Evolutionary conservation across 2,113 vertebrate species (phyloP).

Genomic region (Struthidea cinerea): DNA sequence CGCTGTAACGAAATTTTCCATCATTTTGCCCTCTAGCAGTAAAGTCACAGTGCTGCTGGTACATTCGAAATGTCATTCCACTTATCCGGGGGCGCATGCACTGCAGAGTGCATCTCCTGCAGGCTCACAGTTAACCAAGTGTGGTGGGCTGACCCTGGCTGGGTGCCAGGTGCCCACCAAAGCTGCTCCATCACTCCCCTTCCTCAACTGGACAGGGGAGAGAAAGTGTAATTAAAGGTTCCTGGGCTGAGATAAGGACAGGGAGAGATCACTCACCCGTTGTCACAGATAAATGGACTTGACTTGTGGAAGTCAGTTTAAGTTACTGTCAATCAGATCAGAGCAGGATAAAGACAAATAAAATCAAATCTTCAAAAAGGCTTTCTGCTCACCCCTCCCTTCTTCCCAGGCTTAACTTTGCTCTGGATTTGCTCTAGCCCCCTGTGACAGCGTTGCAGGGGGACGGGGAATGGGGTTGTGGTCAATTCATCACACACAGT

Average conservation of each 20-base stretch:
- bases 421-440: background rate
- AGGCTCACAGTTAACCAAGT: background rate
- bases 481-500: background rate
- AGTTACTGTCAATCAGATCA: background rate
- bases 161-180: background rate
- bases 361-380: background rate
- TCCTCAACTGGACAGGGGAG: background rate
- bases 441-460: background rate
- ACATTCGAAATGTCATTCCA: background rate
- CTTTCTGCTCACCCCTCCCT: background rate
- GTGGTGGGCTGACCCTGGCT: background rate
- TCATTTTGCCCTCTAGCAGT: background rate
- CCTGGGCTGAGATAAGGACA: background rate
- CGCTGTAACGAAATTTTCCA: background rate
- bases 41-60: background rate
- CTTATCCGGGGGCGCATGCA: background rate
- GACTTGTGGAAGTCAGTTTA: background rate
- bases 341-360: background rate
- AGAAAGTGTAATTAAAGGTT: background rate
- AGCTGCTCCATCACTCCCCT: background rate
- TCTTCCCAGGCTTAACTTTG: background rate
- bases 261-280: accelerated
- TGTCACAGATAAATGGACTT: background rate
- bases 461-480: background rate
- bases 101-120: background rate